Evolutionary conservation across 2,888 invertebrate genomes (phyloP), one percentile per base, ranked within the genome.

Genomic region (Eumacrocentrus americanus): DNA sequence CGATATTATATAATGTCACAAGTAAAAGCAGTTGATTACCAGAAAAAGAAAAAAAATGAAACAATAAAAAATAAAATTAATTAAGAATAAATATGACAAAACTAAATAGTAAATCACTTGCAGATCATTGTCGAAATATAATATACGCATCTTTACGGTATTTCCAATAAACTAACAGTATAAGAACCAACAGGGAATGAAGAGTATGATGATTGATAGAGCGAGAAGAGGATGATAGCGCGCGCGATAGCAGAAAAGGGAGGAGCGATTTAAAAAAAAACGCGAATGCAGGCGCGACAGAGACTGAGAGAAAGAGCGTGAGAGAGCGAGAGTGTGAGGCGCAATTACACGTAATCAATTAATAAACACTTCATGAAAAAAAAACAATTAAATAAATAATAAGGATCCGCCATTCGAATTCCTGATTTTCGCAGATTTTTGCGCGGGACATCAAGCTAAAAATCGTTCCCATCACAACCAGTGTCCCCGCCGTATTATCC

Each of bases 341-440:
- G 60, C 60, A 60, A 53, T 51, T 54, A 67, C 62, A 63, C 62
- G 60, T 63, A 40, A 65, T 63, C 62, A 63, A 58, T 64, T 55
- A 59, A 63, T 58, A 44, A 54, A 47, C 58, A 46, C 22, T 20
- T 53, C 14, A 38, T 37, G 37, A 29, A 35, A 47, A 11, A 46
- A 57, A 35, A 48, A 44, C 57, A 61, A 56, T 52, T 55, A 61
- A 54, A 65, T 50, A 56, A 40, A 47, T 47, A 56, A 58, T 62
- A 53, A 56, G 58, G 61, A 62, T 59, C 60, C 62, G 66, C 63
- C 60, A 64, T 63, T 70, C 66, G 72, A 75, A 73, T 75, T 76
- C 73, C 70, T 72, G 72, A 74, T 75, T 77, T 77, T 74, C 75
- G 74, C 74, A 74, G 73, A 77, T 75, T 77, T 75, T 73, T 71